phyloP scores from a whole-genome alignment of 2,888 invertebrate species.

The Acronicta psi region DNA sequence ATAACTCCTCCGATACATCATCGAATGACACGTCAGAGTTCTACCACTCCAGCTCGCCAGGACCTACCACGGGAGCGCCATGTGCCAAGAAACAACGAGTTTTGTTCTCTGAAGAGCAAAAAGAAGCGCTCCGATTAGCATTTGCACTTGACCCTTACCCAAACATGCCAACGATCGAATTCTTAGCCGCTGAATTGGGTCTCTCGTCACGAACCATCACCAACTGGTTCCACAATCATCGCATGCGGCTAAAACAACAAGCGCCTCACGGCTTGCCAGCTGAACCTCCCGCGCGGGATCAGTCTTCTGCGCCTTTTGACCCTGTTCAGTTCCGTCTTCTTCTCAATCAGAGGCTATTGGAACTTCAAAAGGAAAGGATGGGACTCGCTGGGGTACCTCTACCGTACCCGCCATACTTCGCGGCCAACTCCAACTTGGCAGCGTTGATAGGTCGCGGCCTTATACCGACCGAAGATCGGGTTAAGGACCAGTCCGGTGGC shows the following conservation, averaged over 20 bases:
- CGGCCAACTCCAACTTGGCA: constrained; percentile 92
- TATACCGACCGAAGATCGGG: constrained; percentile 88
- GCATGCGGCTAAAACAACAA: constrained; percentile 98
- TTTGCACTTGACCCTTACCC: constrained; percentile 99
- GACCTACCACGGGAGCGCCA: constrained; percentile 92
- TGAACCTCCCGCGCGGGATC: constrained; percentile 93
- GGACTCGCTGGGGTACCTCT: constrained; percentile 93
- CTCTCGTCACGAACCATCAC: constrained; percentile 98
- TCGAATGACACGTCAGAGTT: constrained; percentile 97
- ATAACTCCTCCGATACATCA: constrained; percentile 96
- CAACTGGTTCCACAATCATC: constrained; percentile 99
- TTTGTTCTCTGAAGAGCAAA: constrained; percentile 99
- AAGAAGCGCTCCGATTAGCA: constrained; percentile 97
- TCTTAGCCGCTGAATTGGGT: constrained; percentile 96
- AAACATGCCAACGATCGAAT: constrained; percentile 98
- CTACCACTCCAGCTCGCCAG: constrained; percentile 95
- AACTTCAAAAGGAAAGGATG: constrained; percentile 95
- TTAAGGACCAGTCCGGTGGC: constrained; percentile 95
- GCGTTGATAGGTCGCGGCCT: constrained; percentile 92
- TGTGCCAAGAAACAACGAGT: constrained; percentile 98
- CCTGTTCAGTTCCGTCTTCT: constrained; percentile 97
- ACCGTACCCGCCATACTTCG: constrained; percentile 94
- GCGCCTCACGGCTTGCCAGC: constrained; percentile 94
- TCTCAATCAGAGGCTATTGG: constrained; percentile 96
- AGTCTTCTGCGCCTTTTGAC: constrained; percentile 94